phyloP scores from a whole-genome alignment of 2,113 vertebrate genomes.

The Sinocyclocheilus rhinocerous region DNA sequence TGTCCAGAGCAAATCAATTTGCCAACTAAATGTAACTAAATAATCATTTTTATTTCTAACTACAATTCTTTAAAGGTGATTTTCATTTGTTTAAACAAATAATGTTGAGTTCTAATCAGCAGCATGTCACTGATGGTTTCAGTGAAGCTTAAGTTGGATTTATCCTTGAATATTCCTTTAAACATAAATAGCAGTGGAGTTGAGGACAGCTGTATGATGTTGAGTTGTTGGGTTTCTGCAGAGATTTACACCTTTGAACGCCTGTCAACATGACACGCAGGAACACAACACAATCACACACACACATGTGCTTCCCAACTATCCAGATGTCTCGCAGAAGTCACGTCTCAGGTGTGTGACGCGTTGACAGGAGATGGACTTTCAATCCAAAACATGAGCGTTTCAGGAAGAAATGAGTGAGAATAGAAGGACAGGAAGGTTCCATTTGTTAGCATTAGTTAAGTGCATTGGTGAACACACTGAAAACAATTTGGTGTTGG shows the following conservation, averaged over 20 bases:
- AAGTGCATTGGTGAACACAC: not conserved
- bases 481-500: not conserved
- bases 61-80: no score
- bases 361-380: not conserved
- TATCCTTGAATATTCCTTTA: no score
- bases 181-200: no score
- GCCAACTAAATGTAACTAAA: no score
- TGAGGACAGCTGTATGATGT: not conserved
- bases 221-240: not conserved
- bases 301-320: not conserved
- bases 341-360: slow-evolving; percentile 17
- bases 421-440: not conserved
- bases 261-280: not conserved
- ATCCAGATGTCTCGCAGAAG: slow-evolving; percentile 2
- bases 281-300: not conserved
- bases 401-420: not conserved
- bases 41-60: no score
- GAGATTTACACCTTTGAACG: not conserved
- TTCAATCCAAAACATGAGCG: not conserved
- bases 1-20: no score
- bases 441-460: not conserved
- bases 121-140: no score
- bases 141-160: no score
- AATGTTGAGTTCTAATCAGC: no score
- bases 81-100: no score